Conservation (phyloP, 2,113 vertebrate species). For the Crotalus horridus region DNA sequence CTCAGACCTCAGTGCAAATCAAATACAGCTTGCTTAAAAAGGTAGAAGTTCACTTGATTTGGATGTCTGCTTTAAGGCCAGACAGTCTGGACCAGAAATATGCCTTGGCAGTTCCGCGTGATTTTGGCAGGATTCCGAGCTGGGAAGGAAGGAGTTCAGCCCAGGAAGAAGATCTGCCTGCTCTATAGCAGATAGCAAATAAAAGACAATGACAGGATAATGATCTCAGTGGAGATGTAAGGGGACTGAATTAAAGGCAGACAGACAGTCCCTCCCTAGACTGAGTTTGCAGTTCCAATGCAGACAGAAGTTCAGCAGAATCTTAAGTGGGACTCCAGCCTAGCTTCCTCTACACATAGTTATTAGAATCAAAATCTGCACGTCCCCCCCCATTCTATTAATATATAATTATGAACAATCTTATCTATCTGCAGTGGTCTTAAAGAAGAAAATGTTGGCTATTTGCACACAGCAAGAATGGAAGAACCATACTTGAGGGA, state of each 20-base stretch:
- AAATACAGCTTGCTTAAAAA: constrained; percentile 15
- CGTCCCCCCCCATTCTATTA: not conserved
- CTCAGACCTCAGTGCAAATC: rapidly evolving
- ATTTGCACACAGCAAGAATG: not conserved
- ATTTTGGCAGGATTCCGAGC: not conserved
- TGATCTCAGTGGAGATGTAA: not conserved
- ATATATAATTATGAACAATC: not conserved
- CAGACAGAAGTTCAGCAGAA: not conserved
- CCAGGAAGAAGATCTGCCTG: not conserved
- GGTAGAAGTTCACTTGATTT: constrained; percentile 35
- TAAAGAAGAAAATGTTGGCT: not conserved
- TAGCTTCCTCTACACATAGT: not conserved
- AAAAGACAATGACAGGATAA: not conserved
- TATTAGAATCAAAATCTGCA: not conserved
- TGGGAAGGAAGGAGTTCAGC: constrained; percentile 28
- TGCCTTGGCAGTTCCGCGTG: not conserved
- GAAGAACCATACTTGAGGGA: too few species aligned
- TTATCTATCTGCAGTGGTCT: not conserved
- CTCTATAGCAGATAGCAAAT: not conserved
- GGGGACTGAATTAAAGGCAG: rapidly evolving
- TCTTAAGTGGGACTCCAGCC: not conserved
- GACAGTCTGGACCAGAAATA: constrained; percentile 29
- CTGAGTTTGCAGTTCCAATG: not conserved
- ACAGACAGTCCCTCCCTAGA: not conserved
- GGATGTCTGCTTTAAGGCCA: constrained; percentile 27